A percentile compares a stretch with the other conserved stretches of the same genome.
Evolutionary conservation across 2,888 invertebrate species (phyloP).

Genomic region (Dicyrtoma fusca): DNA sequence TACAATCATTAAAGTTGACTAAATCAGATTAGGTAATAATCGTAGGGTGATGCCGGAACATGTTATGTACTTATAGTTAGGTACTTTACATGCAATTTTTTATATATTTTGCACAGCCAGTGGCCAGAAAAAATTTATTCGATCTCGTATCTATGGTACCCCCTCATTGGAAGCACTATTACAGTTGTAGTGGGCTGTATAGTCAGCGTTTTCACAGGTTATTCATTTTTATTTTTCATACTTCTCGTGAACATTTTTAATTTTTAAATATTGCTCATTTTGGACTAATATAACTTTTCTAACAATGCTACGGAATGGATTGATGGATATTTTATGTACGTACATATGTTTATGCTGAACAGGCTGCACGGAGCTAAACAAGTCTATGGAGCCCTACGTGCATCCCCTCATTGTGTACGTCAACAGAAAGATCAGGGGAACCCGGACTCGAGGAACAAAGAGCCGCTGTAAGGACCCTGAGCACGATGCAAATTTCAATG

Average conservation of each 20-base stretch:
- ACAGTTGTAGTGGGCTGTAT: conserved; percentile 48
- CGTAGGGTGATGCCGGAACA: too few relatives aligned
- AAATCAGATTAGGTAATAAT: too few relatives aligned
- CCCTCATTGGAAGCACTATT: conserved; percentile 42
- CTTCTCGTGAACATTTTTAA: too few relatives aligned
- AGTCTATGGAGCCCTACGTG: conserved; percentile 50
- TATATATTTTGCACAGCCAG: conserved; percentile 41
- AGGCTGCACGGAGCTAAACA: conserved; percentile 50
- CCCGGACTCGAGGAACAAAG: background rate
- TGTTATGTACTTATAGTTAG: background rate
- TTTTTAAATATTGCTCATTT: too few relatives aligned
- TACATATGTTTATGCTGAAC: background rate
- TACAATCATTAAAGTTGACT: too few relatives aligned
- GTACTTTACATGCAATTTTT: background rate
- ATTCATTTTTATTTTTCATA: too few relatives aligned
- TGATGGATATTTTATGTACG: background rate
- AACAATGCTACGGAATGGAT: background rate
- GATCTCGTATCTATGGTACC: conserved; percentile 51
- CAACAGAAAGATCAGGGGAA: background rate
- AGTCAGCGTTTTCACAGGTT: conserved; percentile 48
- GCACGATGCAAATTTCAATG: background rate
- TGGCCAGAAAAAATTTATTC: conserved; percentile 53
- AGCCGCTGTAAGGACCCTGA: background rate
- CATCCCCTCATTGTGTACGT: conserved; percentile 51
- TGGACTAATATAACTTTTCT: too few relatives aligned